Evolutionary conservation across 2,888 invertebrate species (phyloP), one percentile per base, ranked within the genome.

Genomic region (Limnephilus marmoratus): DNA sequence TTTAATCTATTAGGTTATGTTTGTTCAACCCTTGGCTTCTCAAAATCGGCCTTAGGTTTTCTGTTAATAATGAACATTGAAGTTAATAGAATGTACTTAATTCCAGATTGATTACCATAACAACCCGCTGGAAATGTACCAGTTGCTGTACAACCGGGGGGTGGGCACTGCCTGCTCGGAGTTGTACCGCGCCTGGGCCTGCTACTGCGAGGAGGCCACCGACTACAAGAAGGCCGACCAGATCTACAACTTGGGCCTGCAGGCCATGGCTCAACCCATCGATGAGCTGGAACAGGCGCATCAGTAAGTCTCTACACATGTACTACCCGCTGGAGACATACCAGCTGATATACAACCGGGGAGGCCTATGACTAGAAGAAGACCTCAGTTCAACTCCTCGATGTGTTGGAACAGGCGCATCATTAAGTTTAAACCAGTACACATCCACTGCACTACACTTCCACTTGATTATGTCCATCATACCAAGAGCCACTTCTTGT

Each of bases 171-270:
- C 97, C 95, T 97, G 98, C 93, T 97, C 99, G 0, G 97, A 98
- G 94, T 97, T 99, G 94, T 99, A 99, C 95, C 97, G 98, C 94
- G 98, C 98, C 18, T 99, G 99, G 98, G 98, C 99, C 0, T 98
- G 98, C 94, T 98, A 98, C 94, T 97, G 98, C 94, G 99, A 99
- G 95, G 97, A 97, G 94, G 96, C 96, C 87, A 98, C 98, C 45
- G 98, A 99, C 96, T 97, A 97, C 94, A 98, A 98, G 94, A 97
- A 97, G 94, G 99, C 99, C 0, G 98, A 98, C 95, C 97, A 97
- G 94, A 97, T 99, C 41, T 98, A 98, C 94, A 96, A 97, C 94
- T 95, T 97, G 94, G 99, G 99, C 1, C 96, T 98, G 85, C 96
- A 97, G 87, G 97, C 97, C 90, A 96, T 97, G 80, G 99, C 99